Base-by-base conservation (phyloP, 2,797 vertebrate species). In the Chiloscyllium punctatum region DNA sequence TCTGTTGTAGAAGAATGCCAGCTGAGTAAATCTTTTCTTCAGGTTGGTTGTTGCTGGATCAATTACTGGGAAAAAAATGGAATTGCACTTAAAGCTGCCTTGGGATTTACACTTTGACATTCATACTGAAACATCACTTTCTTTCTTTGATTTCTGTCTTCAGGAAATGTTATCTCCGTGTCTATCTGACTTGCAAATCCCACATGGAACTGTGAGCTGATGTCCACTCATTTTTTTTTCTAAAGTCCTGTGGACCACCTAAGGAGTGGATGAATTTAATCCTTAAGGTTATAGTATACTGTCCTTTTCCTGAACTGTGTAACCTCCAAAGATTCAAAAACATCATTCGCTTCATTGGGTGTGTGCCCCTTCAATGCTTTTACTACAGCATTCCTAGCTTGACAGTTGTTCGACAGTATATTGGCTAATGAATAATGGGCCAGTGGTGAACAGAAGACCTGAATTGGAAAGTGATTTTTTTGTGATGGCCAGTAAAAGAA, bases 331-430 rank as follows among this genome's bases (percentile, higher is more conserved):
- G 13, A 57, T 79, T 25, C 87, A 95, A 53, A 37, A 90, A 79
- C 62, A 96, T 82, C 21, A 94, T 77, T 23, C 90, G 95, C 74
- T 90, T 96, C 77, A 94, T 82, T 23, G 94, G 79, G 16, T 77
- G 77, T 66, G 48, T 96, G 95, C 33, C 69, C 90, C 72, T 92
- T 62, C 48, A 96, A 96, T 42, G 94, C 57, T 79, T 79, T 37
- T 37, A 79, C 16, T 16, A 79, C 16, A 16, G 3, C 87, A 62
- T 62, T 95, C 74, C 94, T 91, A 66, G 94, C 95, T 25, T 95
- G 37, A 95, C 96, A 96, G n/a, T 95, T 95, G 69, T 95, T 82
- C 7, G n/a, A 95, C 95, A 66, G 96, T 53, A n/a, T 30, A 48
- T 95, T 21, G 94, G 53, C 51, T 77, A 79, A 16, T 95, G 90